phyloP scores from a whole-genome alignment of 2,113 vertebrate genomes.

The Macquaria australasica region DNA sequence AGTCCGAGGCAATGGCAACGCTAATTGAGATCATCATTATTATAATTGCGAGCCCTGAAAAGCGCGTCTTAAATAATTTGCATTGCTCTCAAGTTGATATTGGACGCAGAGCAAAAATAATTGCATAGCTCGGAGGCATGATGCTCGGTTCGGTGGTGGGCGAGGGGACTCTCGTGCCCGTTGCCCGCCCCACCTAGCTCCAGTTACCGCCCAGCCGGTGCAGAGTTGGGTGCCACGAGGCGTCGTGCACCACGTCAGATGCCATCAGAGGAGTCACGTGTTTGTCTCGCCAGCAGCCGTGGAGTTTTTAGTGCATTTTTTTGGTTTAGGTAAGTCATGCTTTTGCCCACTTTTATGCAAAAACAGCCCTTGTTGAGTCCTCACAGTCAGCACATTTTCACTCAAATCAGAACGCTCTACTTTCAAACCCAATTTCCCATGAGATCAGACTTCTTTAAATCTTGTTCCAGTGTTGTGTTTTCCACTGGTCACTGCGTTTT shows the following conservation, averaged over 20 bases:
- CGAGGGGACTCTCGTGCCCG: constrained; percentile 37
- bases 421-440: background rate
- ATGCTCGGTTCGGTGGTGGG: constrained; percentile 69
- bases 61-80: constrained; percentile 89
- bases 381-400: constrained; percentile 4
- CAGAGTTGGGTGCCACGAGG: constrained; percentile 50
- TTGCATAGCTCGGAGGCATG: constrained; percentile 86
- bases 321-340: background rate
- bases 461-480: constrained; percentile 19
- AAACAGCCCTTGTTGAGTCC: background rate
- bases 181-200: constrained; percentile 39
- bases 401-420: background rate
- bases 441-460: constrained; percentile 15
- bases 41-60: constrained; percentile 87
- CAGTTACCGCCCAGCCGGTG: constrained; percentile 38
- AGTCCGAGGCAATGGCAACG: constrained; percentile 86
- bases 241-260: constrained; percentile 36
- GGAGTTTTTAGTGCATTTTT: background rate
- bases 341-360: constrained; percentile 12
- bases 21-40: constrained; percentile 91
- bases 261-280: constrained; percentile 42
- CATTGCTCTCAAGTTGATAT: constrained; percentile 88
- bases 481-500: constrained; percentile 26
- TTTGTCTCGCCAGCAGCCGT: constrained; percentile 10
- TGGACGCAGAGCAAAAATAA: constrained; percentile 86